Percentiles rank a stretch among this genome's conserved stretches.
Conservation (phyloP, 2,888 invertebrate genomes). For the Limnephilus lunatus region DNA sequence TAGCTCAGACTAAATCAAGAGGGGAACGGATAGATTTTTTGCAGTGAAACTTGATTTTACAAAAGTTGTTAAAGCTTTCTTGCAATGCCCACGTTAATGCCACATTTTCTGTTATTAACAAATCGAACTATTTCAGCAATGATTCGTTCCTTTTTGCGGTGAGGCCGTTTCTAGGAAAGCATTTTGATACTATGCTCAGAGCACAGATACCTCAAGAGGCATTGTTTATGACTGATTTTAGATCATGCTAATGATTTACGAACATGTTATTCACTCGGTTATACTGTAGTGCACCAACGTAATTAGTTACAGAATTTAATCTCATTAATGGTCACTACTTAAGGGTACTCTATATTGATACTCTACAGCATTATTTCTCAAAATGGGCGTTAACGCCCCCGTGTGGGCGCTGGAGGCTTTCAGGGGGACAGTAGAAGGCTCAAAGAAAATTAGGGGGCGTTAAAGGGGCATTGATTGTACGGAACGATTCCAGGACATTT, state of each 20-base stretch:
- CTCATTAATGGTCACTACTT: not conserved
- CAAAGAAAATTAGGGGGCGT: too few species aligned
- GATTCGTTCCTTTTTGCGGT: not conserved
- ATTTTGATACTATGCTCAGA: not conserved
- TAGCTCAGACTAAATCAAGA: not conserved
- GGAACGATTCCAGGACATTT: too few species aligned
- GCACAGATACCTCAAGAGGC: not conserved
- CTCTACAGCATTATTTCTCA: too few species aligned
- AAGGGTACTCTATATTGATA: not conserved
- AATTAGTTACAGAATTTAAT: not conserved
- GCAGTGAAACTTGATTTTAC: not conserved
- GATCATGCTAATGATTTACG: constrained; percentile 12
- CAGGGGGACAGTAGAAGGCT: too few species aligned
- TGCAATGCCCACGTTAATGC: not conserved
- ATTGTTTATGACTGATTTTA: constrained; percentile 33
- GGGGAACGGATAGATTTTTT: not conserved
- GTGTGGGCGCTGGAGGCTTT: too few species aligned
- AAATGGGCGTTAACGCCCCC: too few species aligned
- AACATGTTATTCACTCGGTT: not conserved
- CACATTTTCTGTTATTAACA: not conserved
- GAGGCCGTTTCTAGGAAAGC: not conserved
- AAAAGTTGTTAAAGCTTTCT: not conserved
- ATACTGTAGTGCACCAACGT: not conserved
- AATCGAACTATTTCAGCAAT: not conserved
- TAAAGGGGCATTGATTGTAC: too few species aligned